Evolutionary conservation across 1,140 invertebrate species (phyloP).

Genomic region (Drosophila micromelanica): DNA sequence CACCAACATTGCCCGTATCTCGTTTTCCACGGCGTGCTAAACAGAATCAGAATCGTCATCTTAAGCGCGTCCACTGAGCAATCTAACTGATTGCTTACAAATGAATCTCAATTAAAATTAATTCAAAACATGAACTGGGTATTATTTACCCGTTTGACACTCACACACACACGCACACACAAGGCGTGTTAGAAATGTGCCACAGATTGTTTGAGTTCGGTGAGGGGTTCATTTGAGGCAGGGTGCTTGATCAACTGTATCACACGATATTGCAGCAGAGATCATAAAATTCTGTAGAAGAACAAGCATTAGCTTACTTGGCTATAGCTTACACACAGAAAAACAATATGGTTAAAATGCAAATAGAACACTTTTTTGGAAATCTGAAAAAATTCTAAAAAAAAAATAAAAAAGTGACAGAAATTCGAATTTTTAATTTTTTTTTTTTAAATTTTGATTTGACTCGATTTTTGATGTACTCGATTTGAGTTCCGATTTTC

Average conservation of each 20-base stretch:
- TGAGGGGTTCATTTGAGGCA: not conserved
- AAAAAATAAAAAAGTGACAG: too few relatives aligned
- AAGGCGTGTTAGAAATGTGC: conserved; percentile 54
- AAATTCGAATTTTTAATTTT: too few relatives aligned
- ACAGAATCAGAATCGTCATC: conserved; percentile 56
- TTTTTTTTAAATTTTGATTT: too few relatives aligned
- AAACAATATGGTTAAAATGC: not conserved
- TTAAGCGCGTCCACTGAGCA: conserved; percentile 60
- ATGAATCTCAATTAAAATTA: conserved; percentile 83
- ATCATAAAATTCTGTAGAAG: not conserved
- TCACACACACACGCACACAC: conserved; percentile 1
- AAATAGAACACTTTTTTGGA: too few relatives aligned
- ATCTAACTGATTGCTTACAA: conserved; percentile 82
- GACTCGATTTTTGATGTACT: not conserved
- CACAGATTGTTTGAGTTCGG: conserved; percentile 73
- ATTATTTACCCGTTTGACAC: conserved; percentile 73
- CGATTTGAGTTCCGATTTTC: not conserved
- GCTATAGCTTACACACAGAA: not conserved
- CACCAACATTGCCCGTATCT: not conserved
- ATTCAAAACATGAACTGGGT: conserved; percentile 81
- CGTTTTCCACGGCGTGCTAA: conserved; percentile 10
- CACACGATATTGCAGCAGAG: conserved; percentile 18
- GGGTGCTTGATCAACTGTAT: conserved; percentile 19
- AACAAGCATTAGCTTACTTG: too few relatives aligned
- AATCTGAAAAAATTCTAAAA: too few relatives aligned